Base-by-base conservation (phyloP, 2,113 vertebrate species). In the Atrichornis clamosus region DNA sequence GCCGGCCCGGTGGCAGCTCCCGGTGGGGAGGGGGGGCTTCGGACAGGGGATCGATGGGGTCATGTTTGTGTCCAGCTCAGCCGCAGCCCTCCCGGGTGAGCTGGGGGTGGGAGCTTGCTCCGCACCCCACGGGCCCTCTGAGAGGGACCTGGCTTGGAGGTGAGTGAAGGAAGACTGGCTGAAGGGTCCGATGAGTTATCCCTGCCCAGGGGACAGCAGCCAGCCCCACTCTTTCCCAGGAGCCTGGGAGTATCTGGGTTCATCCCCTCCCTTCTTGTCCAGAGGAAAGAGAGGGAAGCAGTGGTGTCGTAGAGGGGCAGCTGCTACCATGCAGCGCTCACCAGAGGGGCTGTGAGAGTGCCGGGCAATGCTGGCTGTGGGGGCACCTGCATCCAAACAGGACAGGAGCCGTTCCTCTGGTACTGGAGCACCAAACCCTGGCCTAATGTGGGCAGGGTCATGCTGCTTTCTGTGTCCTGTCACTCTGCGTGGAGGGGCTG, bases 221-320 rank as follows among this genome's bases (percentile, higher is more conserved):
- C 42, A 21, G 47, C 26, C 10, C 27, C 4, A 26, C 55, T 69
- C 28, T 1, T 41, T 28, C n/a, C 39, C 1, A 14, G 58, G 49
- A 35, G 10, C 41, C 17, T 3, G 15, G 23, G 17, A 32, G 3
- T 1, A 1, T 10, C 15, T 3, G 37, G 50, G 74, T 27, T 90
- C 27, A 15, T 14, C 21, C 41, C 24, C 16, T 60, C 59, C 69
- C 39, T 56, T 26, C 32, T 22, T 3, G 28, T 3, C 17, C 9
- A 4, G 64, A 33, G 39, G 42, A 30, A 53, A 15, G 39, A n/a
- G 37, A 67, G 20, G 1, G 11, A 41, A 32, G 1, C 53, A 12
- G 41, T 0, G 1, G 8, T 4, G 19, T 2, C 0, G 0, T 3
- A 14, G 15, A 21, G 60, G 22, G 64, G 50, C 3, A 53, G n/a